Conservation (phyloP, 2,888 invertebrate species). For the Hydroisotoma schaefferi region DNA sequence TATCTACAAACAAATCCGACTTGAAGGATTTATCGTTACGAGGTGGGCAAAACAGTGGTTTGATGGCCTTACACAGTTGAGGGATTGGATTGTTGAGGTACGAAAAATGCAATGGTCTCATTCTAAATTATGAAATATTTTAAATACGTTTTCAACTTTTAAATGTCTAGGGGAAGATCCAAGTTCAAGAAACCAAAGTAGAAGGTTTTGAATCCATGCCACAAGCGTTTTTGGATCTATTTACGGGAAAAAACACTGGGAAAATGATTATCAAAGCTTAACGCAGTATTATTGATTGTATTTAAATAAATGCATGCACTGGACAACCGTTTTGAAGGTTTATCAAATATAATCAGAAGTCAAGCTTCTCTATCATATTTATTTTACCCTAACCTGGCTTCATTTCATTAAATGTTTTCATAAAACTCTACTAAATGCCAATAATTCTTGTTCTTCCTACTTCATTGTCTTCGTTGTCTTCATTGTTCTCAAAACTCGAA, state of each 20-base stretch:
- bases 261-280: constrained; percentile 15
- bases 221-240: constrained; percentile 10
- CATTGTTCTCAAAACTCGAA: too few relatives aligned
- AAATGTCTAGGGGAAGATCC: constrained; percentile 8
- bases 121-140: not conserved
- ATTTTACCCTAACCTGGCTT: too few relatives aligned
- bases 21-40: constrained; percentile 62
- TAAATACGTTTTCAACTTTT: not conserved
- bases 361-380: too few relatives aligned
- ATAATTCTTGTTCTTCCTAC: too few relatives aligned
- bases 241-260: constrained; percentile 7
- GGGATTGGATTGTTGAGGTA: constrained; percentile 53
- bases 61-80: constrained; percentile 57
- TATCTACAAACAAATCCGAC: constrained; percentile 59
- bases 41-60: constrained; percentile 61
- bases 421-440: too few relatives aligned
- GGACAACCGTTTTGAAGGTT: too few relatives aligned
- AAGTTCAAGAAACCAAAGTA: constrained; percentile 3
- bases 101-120: not conserved
- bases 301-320: too few relatives aligned
- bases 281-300: too few relatives aligned
- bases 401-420: too few relatives aligned
- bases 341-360: too few relatives aligned
- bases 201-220: constrained; percentile 5
- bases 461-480: too few relatives aligned